These are phyloP conservation scores for Cephalotes varians DNA, from an alignment of 2,888 invertebrate species.

Conservation along the genomic window DNA sequence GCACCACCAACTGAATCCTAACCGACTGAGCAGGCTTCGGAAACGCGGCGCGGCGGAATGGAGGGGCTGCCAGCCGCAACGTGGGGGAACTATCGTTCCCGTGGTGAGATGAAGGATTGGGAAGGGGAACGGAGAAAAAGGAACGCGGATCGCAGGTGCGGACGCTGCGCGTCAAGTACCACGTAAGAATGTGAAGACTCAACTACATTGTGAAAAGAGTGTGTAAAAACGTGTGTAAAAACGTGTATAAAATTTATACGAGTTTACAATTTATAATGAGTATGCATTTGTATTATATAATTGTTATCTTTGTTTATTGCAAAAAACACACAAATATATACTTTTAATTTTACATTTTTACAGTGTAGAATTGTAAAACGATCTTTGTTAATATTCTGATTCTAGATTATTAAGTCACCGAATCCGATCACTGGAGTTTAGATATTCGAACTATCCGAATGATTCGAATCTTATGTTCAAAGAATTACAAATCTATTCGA, in stretches of 20 bases:
- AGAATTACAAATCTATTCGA: neutral
- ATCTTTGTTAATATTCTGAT: neutral
- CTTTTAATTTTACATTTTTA: neutral
- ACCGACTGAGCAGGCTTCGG: conserved; percentile 11
- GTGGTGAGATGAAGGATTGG: conserved; percentile 31
- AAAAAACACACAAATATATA: neutral
- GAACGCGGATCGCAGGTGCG: conserved; percentile 69
- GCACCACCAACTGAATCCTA: conserved; percentile 80
- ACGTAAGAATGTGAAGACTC: neutral
- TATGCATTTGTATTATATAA: neutral
- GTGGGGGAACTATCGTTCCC: conserved; percentile 62
- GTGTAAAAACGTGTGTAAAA: neutral
- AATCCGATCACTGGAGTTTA: neutral
- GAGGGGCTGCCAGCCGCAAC: conserved; percentile 62
- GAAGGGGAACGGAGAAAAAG: neutral
- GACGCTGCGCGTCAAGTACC: conserved; percentile 41
- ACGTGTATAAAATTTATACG: neutral
- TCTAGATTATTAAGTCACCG: neutral
- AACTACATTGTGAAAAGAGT: too few relatives aligned
- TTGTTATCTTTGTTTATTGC: neutral
- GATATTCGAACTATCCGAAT: neutral
- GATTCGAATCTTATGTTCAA: neutral
- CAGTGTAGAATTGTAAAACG: neutral
- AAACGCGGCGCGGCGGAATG: conserved; percentile 69
- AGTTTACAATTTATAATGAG: neutral